These are phyloP conservation scores for Volucella inflata DNA, from an alignment of 2,888 invertebrate genomes.

Conservation along the genomic window DNA sequence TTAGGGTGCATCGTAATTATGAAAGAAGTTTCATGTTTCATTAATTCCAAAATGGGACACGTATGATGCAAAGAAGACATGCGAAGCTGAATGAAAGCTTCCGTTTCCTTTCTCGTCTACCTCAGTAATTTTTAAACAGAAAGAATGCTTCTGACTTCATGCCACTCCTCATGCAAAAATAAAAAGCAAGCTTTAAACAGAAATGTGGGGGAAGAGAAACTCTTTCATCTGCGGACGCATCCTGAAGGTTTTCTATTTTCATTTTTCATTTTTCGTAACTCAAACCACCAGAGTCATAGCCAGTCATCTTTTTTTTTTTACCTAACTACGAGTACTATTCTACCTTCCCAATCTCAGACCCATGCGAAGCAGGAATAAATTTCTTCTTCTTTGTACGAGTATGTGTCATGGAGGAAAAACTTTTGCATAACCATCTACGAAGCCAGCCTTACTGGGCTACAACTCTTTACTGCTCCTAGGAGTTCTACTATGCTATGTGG, in stretches of 20 bases:
- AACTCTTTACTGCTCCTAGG: background rate
- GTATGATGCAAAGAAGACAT: constrained; percentile 47
- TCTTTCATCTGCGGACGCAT: constrained; percentile 40
- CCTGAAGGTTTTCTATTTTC: constrained; percentile 17
- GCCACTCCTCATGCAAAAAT: constrained; percentile 24
- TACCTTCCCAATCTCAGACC: constrained; percentile 23
- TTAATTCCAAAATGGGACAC: constrained; percentile 59
- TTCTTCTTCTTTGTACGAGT: constrained; percentile 10
- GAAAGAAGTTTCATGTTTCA: constrained; percentile 63
- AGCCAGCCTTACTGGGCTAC: background rate
- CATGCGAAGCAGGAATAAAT: constrained; percentile 56
- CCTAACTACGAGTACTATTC: too few species aligned
- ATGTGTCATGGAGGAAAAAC: constrained; percentile 58
- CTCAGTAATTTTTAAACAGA: constrained; percentile 33
- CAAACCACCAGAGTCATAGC: constrained; percentile 46
- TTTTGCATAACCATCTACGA: constrained; percentile 50
- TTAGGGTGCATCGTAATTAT: constrained; percentile 54
- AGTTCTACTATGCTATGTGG: constrained; percentile 18
- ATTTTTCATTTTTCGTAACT: constrained; percentile 1
- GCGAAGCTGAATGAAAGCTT: constrained; percentile 64
- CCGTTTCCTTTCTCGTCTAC: constrained; percentile 54
- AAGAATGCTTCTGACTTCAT: constrained; percentile 44
- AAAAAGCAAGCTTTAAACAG: background rate
- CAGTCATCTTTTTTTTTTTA: constrained; percentile 37
- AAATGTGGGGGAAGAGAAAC: background rate